These are phyloP conservation scores for Hippolais icterina DNA, from an alignment of 2,113 vertebrate species.

Conservation along the genomic window DNA sequence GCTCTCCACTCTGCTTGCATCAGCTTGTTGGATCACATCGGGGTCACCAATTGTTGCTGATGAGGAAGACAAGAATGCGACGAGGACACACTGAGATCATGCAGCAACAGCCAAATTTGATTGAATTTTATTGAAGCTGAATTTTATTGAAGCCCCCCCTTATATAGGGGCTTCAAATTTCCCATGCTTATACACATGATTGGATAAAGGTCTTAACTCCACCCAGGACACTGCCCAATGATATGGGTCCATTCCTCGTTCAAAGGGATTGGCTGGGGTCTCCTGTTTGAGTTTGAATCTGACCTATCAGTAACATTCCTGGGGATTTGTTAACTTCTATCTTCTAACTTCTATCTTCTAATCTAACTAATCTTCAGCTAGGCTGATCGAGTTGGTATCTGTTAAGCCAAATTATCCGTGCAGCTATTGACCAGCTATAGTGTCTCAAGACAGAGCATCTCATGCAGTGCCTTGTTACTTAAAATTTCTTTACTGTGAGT, in stretches of 20 bases:
- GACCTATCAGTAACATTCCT: background rate
- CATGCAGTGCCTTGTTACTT: slow-evolving; percentile 7
- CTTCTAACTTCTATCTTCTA: background rate
- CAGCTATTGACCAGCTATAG: background rate
- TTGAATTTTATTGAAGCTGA: background rate
- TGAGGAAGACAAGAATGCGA: background rate
- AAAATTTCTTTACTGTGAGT: slow-evolving; percentile 30
- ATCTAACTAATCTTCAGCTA: background rate
- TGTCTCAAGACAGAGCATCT: background rate
- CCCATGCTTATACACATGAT: background rate
- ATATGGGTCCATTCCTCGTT: background rate
- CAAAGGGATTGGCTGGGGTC: background rate
- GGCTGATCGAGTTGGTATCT: background rate
- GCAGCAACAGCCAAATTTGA: background rate
- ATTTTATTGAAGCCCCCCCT: no score
- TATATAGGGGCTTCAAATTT: background rate
- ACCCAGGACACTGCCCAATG: background rate
- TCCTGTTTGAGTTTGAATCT: background rate
- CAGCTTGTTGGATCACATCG: no score
- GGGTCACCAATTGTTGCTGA: no score
- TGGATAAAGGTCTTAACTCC: background rate
- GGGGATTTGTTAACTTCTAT: background rate
- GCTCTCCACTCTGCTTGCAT: no score
- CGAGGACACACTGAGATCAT: background rate
- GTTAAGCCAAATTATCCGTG: background rate